Percentiles rank a stretch among this genome's conserved stretches.
Evolutionary conservation across 2,888 invertebrate species (phyloP).

Genomic region (Drosophila quinaria): DNA sequence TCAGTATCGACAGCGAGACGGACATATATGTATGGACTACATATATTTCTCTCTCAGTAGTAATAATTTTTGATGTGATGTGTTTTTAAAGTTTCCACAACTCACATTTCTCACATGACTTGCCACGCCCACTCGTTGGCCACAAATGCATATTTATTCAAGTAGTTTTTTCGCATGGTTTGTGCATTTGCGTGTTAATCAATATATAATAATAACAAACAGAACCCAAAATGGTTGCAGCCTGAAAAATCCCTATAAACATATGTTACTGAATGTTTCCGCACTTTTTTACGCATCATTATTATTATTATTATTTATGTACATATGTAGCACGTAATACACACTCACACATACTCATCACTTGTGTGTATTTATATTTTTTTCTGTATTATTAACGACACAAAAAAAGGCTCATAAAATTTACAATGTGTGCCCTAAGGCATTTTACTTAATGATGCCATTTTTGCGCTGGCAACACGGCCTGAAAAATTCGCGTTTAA

Average conservation of each 20-base stretch:
- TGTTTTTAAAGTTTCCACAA: conserved; percentile 65
- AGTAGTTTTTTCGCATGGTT: conserved; percentile 59
- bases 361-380: conserved; percentile 29
- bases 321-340: conserved; percentile 26
- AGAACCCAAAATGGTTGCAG: conserved; percentile 16
- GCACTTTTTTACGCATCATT: conserved; percentile 60
- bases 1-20: conserved; percentile 66
- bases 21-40: background rate
- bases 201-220: conserved; percentile 57
- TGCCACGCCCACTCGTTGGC: background rate
- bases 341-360: conserved; percentile 6
- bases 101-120: conserved; percentile 11
- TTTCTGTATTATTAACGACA: conserved; percentile 80
- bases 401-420: conserved; percentile 80
- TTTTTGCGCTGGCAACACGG: conserved; percentile 73
- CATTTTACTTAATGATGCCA: conserved; percentile 81
- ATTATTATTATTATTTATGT: conserved; percentile 66
- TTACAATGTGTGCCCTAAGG: conserved; percentile 74
- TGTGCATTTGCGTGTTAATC: conserved; percentile 78
- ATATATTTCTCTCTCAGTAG: conserved; percentile 32
- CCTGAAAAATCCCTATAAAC: conserved; percentile 36
- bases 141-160: conserved; percentile 66
- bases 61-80: conserved; percentile 76
- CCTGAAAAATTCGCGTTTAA: conserved; percentile 78
- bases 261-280: conserved; percentile 58